A percentile compares a stretch with the other conserved stretches of the same genome.
phyloP scores from a whole-genome alignment of 1,140 invertebrate species.

The Nomia melanderi region DNA sequence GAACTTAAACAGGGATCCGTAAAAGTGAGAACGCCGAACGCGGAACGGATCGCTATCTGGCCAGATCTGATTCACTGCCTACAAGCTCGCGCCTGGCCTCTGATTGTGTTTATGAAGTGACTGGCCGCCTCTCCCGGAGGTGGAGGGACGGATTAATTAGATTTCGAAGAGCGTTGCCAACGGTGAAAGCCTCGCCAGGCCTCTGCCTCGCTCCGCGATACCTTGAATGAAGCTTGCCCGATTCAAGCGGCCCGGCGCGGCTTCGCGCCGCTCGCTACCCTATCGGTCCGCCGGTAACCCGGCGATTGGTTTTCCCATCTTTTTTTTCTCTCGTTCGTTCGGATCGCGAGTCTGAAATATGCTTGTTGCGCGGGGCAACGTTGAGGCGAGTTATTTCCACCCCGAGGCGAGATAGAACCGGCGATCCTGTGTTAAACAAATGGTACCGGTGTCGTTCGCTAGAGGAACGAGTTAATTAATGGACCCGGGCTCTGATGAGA shows the following conservation, averaged over 20 bases:
- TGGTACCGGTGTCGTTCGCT: too few relatives aligned
- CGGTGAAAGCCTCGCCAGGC: conserved; percentile 27
- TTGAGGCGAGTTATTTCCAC: too few relatives aligned
- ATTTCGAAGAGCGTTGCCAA: conserved; percentile 33
- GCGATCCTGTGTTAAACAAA: too few relatives aligned
- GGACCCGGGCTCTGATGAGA: neutral
- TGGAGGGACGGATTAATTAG: conserved; percentile 37
- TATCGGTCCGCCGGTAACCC: neutral
- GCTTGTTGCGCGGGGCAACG: too few relatives aligned
- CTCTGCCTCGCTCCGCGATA: conserved; percentile 6
- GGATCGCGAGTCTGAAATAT: too few relatives aligned
- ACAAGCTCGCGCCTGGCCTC: neutral
- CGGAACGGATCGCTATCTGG: conserved; percentile 41
- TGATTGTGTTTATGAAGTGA: conserved; percentile 42
- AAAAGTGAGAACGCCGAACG: conserved; percentile 26
- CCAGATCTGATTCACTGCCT: conserved; percentile 31
- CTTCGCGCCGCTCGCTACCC: too few relatives aligned
- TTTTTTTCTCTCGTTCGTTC: too few relatives aligned
- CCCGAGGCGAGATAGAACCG: too few relatives aligned
- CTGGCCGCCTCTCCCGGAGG: conserved; percentile 3
- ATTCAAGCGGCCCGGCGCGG: neutral
- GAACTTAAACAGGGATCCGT: conserved; percentile 44
- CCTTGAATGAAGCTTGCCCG: conserved; percentile 17
- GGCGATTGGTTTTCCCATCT: too few relatives aligned
- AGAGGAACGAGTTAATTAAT: too few relatives aligned